Conservation (phyloP, 1,140 invertebrate species). For the Heterodera schachtii region DNA sequence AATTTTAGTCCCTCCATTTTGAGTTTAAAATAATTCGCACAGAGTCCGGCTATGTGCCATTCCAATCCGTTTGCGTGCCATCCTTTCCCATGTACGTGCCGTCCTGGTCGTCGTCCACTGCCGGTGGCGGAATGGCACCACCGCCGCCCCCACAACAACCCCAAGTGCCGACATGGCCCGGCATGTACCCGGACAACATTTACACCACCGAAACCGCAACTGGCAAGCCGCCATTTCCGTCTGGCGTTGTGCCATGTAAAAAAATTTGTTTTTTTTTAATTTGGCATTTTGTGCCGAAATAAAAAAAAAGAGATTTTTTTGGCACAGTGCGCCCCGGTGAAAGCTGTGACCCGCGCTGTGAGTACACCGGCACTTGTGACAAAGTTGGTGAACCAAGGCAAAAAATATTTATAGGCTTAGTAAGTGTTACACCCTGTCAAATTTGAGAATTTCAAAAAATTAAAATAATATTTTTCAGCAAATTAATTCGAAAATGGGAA, state of each 20-base stretch:
- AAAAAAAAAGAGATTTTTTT: no score
- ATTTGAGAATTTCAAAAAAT: no score
- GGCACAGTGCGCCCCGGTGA: constrained; percentile 40
- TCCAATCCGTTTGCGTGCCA: constrained; percentile 22
- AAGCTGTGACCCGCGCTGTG: constrained; percentile 50
- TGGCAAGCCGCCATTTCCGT: constrained; percentile 30
- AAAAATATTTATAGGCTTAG: no score
- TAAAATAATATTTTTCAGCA: no score
- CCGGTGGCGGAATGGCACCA: neutral
- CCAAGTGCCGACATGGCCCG: neutral
- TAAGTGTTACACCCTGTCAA: no score
- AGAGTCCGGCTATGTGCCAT: constrained; percentile 14
- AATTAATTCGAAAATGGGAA: no score
- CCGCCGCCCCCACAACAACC: constrained; percentile 5
- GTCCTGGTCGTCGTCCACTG: neutral
- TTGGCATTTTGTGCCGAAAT: no score
- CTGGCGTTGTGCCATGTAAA: constrained; percentile 29
- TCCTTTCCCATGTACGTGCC: constrained; percentile 5
- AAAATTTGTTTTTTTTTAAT: neutral
- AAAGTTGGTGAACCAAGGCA: neutral
- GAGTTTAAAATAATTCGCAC: no score
- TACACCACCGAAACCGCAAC: neutral
- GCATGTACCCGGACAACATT: constrained; percentile 18
- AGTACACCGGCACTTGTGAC: constrained; percentile 42
- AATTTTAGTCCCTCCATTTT: no score